Conservation (phyloP, 2,113 vertebrate genomes). For the Laterallus jamaicensis region DNA sequence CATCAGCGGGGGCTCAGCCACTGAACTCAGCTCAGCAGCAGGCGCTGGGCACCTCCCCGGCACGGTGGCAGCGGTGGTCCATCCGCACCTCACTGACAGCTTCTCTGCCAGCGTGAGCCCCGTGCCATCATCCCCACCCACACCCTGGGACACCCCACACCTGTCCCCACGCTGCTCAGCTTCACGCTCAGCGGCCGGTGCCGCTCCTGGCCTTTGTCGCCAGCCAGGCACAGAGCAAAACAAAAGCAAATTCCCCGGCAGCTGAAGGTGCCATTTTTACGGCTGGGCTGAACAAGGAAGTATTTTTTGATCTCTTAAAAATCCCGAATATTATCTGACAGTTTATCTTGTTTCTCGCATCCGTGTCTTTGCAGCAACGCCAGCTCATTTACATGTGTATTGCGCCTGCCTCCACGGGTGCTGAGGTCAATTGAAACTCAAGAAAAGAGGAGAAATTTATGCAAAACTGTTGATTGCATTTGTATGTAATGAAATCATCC, state of each 20-base stretch:
- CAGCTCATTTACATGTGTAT: conserved; percentile 87
- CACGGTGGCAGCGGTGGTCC: accelerated
- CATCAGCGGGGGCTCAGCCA: accelerated
- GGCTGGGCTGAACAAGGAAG: conserved; percentile 41
- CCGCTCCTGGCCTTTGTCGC: background rate
- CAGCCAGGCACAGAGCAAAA: background rate
- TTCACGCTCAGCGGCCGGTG: accelerated
- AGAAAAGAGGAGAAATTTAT: conserved; percentile 88
- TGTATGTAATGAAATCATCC: conserved; percentile 91
- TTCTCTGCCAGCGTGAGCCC: background rate
- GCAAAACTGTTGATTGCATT: conserved; percentile 91
- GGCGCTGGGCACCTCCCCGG: background rate
- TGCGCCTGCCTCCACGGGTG: conserved; percentile 82
- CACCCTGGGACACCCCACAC: background rate
- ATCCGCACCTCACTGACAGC: background rate
- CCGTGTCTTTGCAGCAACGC: conserved; percentile 72
- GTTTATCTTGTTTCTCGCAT: conserved; percentile 68
- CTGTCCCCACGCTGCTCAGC: background rate
- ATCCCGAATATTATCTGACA: conserved; percentile 60
- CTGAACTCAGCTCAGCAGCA: background rate
- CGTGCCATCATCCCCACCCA: background rate
- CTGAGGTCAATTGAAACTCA: conserved; percentile 87
- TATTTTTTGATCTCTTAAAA: conserved; percentile 64
- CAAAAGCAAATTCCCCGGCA: conserved; percentile 38
- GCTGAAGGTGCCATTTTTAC: conserved; percentile 60